phyloP scores from a whole-genome alignment of 2,797 vertebrate genomes.

The Ambastaia sidthimunki region DNA sequence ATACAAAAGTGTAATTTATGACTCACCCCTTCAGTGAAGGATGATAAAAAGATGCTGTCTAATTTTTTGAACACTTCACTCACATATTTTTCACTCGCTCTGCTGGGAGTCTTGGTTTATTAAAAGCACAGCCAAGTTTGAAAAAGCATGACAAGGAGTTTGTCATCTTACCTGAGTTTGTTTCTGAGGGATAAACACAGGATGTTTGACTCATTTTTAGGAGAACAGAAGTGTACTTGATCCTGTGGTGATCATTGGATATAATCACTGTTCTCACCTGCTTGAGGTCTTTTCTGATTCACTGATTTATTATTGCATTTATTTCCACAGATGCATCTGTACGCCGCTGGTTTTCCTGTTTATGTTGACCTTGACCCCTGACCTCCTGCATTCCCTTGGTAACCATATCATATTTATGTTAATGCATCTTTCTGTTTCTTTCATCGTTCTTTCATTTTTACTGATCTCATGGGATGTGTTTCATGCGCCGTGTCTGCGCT shows the following conservation, averaged over 20 bases:
- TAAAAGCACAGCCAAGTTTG: constrained; percentile 47
- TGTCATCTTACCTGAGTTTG: constrained; percentile 48
- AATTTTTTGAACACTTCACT: constrained; percentile 70
- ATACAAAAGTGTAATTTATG: constrained; percentile 78
- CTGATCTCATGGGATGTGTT: constrained; percentile 59
- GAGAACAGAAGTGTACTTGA: constrained; percentile 16
- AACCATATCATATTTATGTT: constrained; percentile 99
- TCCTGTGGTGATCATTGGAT: constrained; percentile 14
- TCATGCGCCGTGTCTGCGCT: constrained; percentile 16
- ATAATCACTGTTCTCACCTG: constrained; percentile 26
- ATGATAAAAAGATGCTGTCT: constrained; percentile 79
- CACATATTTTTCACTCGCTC: constrained; percentile 50
- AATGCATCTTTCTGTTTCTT: constrained; percentile 86
- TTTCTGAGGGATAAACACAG: constrained; percentile 43
- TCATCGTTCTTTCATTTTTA: constrained; percentile 65
- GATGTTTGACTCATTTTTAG: constrained; percentile 30
- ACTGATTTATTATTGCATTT: constrained; percentile 97
- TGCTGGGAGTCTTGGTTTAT: constrained; percentile 49
- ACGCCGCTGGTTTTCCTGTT: constrained; percentile 95
- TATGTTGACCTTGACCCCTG: constrained; percentile 99
- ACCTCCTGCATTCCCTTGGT: constrained; percentile 99
- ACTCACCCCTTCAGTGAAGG: constrained; percentile 66
- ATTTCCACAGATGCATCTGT: constrained; percentile 92
- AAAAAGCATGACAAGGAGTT: constrained; percentile 53
- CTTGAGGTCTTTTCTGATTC: constrained; percentile 58